Conservation (phyloP, 2,888 invertebrate genomes). For the Drosophila greeni region DNA sequence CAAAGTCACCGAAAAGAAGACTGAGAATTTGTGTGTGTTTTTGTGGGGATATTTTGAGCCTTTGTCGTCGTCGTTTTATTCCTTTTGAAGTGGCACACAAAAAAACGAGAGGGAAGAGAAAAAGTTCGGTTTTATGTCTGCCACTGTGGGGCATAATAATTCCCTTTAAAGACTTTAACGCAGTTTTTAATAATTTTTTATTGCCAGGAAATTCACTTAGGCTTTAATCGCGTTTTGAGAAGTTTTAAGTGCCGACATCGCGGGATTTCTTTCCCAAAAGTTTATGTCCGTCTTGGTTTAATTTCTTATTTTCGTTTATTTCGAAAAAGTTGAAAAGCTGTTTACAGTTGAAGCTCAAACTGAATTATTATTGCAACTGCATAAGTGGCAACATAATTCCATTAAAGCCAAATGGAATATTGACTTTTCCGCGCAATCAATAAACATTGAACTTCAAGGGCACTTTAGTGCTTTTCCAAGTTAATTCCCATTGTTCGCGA, state of each 20-base stretch:
- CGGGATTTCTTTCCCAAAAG: conserved; percentile 18
- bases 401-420: conserved; percentile 4
- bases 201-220: conserved; percentile 43
- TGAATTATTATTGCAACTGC: not conserved
- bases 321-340: conserved; percentile 5
- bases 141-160: conserved; percentile 57
- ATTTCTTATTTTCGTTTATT: conserved; percentile 32
- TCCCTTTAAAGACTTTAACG: conserved; percentile 64
- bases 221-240: conserved; percentile 26
- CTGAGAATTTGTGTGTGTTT: conserved; percentile 43
- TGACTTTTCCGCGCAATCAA: conserved; percentile 8
- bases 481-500: conserved; percentile 28
- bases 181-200: conserved; percentile 66
- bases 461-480: conserved; percentile 9
- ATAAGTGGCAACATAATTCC: conserved; percentile 10
- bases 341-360: not conserved
- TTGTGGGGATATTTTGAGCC: conserved; percentile 46
- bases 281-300: conserved; percentile 23
- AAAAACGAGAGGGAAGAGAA: conserved; percentile 22
- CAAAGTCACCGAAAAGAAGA: conserved; percentile 25
- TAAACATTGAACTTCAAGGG: conserved; percentile 26
- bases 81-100: conserved; percentile 62
- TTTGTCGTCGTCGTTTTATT: conserved; percentile 61
- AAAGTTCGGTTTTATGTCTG: conserved; percentile 40
- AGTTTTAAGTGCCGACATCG: conserved; percentile 32